These are phyloP conservation scores for Pseudopipra pipra DNA, from an alignment of 2,113 vertebrate genomes.

Conservation along the genomic window DNA sequence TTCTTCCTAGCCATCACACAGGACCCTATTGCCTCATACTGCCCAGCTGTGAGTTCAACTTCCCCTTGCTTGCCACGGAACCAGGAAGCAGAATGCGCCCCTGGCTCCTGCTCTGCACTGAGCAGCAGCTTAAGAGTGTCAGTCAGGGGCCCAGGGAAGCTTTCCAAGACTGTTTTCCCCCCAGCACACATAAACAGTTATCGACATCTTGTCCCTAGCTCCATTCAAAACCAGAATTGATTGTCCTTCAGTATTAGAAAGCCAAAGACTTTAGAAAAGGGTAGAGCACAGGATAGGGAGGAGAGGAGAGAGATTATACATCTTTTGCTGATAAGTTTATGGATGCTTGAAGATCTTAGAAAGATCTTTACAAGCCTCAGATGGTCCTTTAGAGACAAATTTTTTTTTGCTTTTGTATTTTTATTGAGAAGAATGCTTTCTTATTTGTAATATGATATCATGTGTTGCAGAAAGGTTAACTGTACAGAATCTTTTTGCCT, in stretches of 20 bases:
- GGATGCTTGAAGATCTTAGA: not conserved
- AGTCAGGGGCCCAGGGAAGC: not conserved
- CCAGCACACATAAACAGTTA: not conserved
- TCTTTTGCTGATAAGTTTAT: not conserved
- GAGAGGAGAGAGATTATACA: accelerated
- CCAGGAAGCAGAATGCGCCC: not conserved
- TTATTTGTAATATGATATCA: not conserved
- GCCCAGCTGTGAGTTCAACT: too few relatives aligned
- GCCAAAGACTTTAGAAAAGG: not conserved
- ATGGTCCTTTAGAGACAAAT: not conserved
- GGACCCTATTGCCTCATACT: not conserved
- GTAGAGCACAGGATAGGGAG: not conserved
- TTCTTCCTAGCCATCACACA: not conserved
- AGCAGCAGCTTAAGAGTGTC: not conserved
- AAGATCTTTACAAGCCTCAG: not conserved
- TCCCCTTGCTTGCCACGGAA: not conserved
- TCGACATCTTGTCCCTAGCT: not conserved
- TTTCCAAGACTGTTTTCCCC: not conserved
- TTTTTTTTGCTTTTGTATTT: not conserved
- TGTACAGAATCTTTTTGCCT: not conserved
- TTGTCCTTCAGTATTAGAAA: not conserved
- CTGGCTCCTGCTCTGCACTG: not conserved
- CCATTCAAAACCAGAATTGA: not conserved
- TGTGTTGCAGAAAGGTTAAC: not conserved
- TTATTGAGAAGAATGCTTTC: not conserved